These are phyloP conservation scores for Amorpha juglandis DNA, from an alignment of 2,888 invertebrate species.

Conservation along the genomic window DNA sequence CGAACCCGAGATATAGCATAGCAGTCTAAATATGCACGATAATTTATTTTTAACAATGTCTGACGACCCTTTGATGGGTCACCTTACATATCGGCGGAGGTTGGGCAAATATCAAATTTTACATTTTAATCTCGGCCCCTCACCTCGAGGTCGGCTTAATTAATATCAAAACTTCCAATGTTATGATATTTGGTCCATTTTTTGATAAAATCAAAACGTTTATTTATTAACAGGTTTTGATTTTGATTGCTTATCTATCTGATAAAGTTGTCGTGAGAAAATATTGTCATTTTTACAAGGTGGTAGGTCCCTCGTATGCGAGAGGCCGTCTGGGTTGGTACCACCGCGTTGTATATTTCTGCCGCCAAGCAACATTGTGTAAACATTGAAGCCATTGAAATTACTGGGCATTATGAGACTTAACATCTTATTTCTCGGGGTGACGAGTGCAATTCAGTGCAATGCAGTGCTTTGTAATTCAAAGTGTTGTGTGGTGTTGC, in stretches of 20 bases:
- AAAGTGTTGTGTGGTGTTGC: no score
- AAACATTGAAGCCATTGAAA: no score
- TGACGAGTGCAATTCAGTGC: no score
- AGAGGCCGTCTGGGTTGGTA: no score
- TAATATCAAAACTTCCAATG: background rate
- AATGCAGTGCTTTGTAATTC: no score
- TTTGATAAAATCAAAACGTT: background rate
- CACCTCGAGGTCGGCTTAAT: background rate
- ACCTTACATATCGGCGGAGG: background rate
- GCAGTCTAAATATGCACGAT: background rate
- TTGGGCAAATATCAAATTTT: background rate
- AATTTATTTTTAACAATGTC: background rate
- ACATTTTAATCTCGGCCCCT: slow-evolving; percentile 1
- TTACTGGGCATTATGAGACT: no score
- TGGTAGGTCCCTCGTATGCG: no score
- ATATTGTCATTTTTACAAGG: no score
- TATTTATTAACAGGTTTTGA: background rate
- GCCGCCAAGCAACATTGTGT: no score
- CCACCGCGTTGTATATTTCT: no score
- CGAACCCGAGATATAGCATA: no score
- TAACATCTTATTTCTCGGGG: no score
- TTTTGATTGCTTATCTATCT: background rate
- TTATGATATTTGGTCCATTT: background rate
- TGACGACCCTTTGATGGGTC: background rate
- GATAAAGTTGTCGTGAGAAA: background rate